These are phyloP conservation scores for Furcifer pardalis DNA, from an alignment of 2,797 vertebrate genomes.

Conservation along the genomic window DNA sequence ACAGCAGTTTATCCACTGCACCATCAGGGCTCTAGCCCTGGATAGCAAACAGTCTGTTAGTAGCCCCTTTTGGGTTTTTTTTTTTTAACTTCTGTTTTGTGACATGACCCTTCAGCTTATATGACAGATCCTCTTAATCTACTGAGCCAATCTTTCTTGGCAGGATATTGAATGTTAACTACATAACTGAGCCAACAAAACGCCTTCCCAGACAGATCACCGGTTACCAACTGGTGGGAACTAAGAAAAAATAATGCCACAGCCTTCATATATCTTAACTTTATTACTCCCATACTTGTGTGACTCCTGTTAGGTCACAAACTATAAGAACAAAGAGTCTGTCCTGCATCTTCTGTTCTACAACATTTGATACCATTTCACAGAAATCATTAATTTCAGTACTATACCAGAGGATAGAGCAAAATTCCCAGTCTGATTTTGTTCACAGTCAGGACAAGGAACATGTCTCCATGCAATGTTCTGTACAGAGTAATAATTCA, in stretches of 20 bases:
- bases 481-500: background rate
- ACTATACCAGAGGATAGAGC: background rate
- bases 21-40: no score
- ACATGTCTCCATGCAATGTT: background rate
- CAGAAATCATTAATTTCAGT: background rate
- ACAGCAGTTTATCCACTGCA: no score
- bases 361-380: background rate
- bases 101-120: background rate
- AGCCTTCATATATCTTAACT: background rate
- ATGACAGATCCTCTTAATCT: background rate
- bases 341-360: background rate
- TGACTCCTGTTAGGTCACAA: rapidly evolving
- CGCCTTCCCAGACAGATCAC: background rate
- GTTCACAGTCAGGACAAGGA: background rate
- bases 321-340: background rate
- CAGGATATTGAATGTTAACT: background rate
- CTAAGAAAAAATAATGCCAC: background rate
- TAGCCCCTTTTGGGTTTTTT: background rate
- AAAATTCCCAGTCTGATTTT: background rate
- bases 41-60: background rate
- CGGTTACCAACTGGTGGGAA: background rate
- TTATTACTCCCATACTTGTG: background rate
- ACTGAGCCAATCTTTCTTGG: background rate
- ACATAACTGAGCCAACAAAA: background rate
- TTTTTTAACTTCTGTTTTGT: background rate